phyloP scores from a whole-genome alignment of 2,888 invertebrate species.

The Boloria selene region DNA sequence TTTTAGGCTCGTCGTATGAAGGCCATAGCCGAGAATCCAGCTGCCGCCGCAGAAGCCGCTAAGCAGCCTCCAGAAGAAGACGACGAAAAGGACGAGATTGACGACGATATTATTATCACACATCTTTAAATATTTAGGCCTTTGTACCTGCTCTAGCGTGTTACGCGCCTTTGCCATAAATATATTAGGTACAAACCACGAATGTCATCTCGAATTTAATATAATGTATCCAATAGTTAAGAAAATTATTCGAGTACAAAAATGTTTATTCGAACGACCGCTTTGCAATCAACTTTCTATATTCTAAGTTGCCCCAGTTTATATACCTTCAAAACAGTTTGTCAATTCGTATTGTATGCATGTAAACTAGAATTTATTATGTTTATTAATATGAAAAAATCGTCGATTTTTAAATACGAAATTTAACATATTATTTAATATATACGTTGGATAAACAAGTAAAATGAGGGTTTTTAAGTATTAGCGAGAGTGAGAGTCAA shows the following conservation, averaged over 20 bases:
- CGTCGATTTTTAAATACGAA: no score
- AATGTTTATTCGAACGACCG: constrained; percentile 5
- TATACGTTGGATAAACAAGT: no score
- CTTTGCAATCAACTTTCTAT: no score
- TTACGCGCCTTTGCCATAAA: constrained; percentile 46
- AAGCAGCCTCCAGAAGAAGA: constrained; percentile 89
- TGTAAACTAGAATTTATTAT: background rate
- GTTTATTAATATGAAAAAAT: no score
- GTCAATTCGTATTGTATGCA: no score
- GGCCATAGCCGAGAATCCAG: constrained; percentile 86
- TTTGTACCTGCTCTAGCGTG: constrained; percentile 18
- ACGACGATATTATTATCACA: constrained; percentile 93
- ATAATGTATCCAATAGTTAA: constrained; percentile 34
- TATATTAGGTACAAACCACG: constrained; percentile 48
- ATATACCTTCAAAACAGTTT: no score
- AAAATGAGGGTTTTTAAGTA: no score
- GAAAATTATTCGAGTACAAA: constrained; percentile 34
- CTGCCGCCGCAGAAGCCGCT: constrained; percentile 84
- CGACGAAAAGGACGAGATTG: constrained; percentile 93
- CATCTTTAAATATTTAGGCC: constrained; percentile 83
- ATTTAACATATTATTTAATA: no score
- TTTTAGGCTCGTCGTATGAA: constrained; percentile 86
- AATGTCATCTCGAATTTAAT: constrained; percentile 35
- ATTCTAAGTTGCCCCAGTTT: no score
- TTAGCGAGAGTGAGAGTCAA: no score